These are phyloP conservation scores for Eupithecia centaureata DNA, from an alignment of 2,888 invertebrate species.

Conservation along the genomic window DNA sequence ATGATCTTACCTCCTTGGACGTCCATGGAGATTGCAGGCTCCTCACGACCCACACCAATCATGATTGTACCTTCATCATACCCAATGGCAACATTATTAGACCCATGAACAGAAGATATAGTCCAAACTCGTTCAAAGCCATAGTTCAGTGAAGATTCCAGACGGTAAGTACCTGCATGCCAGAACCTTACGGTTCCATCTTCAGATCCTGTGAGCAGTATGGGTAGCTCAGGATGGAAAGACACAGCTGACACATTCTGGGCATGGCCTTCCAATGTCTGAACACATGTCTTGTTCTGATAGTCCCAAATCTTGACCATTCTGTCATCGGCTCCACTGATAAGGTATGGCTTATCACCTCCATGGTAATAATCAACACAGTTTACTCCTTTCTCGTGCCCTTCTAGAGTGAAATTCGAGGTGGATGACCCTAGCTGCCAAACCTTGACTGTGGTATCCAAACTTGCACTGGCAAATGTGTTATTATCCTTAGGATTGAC, in stretches of 20 bases:
- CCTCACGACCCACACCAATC: conserved; percentile 98
- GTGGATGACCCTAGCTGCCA: conserved; percentile 99
- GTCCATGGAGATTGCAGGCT: conserved; percentile 99
- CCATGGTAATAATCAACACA: conserved; percentile 99
- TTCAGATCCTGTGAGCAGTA: conserved; percentile 98
- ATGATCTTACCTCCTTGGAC: conserved; percentile 99
- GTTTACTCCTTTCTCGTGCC: conserved; percentile 99
- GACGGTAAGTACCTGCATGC: conserved; percentile 99
- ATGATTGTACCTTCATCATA: conserved; percentile 98
- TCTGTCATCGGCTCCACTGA: conserved; percentile 99
- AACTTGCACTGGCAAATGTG: conserved; percentile 99
- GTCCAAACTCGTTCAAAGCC: conserved; percentile 99
- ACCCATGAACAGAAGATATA: conserved; percentile 95
- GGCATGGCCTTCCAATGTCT: conserved; percentile 98
- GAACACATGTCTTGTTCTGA: conserved; percentile 99
- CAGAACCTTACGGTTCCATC: conserved; percentile 99
- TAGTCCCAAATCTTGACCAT: conserved; percentile 99
- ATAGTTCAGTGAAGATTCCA: conserved; percentile 98
- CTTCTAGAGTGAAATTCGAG: conserved; percentile 99
- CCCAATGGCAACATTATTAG: conserved; percentile 98
- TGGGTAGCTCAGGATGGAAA: conserved; percentile 99
- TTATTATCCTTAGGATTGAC: conserved; percentile 99
- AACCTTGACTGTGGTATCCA: conserved; percentile 98
- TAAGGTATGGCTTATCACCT: conserved; percentile 99
- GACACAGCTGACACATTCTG: conserved; percentile 98